Conservation (phyloP, 2,888 invertebrate genomes). For the Acleris sparsana region DNA sequence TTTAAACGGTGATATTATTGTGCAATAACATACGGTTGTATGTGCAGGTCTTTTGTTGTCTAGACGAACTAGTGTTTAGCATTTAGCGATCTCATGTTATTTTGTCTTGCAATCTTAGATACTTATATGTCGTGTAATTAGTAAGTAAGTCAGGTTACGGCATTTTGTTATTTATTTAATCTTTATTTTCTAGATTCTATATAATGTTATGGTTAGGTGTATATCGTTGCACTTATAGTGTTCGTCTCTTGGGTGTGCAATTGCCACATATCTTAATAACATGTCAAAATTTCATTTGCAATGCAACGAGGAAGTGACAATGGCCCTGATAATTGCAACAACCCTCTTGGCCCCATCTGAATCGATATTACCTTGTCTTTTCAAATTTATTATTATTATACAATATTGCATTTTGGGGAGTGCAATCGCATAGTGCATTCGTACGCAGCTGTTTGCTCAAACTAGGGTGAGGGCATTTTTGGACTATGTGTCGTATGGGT, state of each 20-base stretch:
- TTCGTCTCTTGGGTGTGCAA: slow-evolving; percentile 7
- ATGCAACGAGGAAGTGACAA: slow-evolving; percentile 47
- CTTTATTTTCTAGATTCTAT: no score
- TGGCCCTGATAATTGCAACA: slow-evolving; percentile 66
- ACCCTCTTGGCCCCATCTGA: slow-evolving; percentile 60
- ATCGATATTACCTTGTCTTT: slow-evolving; percentile 73
- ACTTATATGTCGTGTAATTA: no score
- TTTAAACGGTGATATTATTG: slow-evolving; percentile 32
- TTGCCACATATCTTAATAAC: slow-evolving; percentile 25
- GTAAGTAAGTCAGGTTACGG: no score
- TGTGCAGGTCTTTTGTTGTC: slow-evolving; percentile 18
- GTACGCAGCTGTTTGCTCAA: slow-evolving; percentile 68
- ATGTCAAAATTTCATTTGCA: slow-evolving; percentile 39
- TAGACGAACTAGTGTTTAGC: slow-evolving; percentile 10
- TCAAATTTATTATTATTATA: slow-evolving; percentile 79
- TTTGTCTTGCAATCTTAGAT: no score
- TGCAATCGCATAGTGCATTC: slow-evolving; percentile 68
- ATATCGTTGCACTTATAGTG: no score
- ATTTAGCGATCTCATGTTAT: not conserved
- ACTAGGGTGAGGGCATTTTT: slow-evolving; percentile 45
- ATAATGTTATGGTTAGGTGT: no score
- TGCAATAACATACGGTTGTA: slow-evolving; percentile 19
- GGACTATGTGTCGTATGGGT: slow-evolving; percentile 43
- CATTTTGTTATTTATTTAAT: no score
- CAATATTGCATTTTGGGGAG: slow-evolving; percentile 74